Evolutionary conservation across 2,888 invertebrate genomes (phyloP).

Genomic region (Drosophila fulvimacula): DNA sequence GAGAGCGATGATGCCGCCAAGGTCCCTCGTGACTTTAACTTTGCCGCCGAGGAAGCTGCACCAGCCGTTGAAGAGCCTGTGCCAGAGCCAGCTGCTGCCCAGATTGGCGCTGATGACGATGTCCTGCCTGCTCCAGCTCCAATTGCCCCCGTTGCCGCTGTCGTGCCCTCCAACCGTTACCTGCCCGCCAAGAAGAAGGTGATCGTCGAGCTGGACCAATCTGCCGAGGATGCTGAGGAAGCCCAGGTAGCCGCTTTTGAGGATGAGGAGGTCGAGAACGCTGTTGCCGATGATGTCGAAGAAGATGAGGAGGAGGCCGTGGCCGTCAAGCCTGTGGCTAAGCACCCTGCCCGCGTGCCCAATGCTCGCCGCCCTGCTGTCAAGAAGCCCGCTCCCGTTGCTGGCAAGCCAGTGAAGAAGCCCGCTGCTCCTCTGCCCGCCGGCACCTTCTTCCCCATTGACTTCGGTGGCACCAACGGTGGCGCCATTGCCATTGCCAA

Average conservation of each 20-base stretch:
- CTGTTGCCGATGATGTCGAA: slow-evolving; percentile 73
- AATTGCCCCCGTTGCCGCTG: slow-evolving; percentile 72
- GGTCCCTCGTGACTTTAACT: slow-evolving; percentile 82
- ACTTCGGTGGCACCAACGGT: slow-evolving; percentile 83
- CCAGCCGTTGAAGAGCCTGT: slow-evolving; percentile 5
- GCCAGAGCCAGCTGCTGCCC: slow-evolving; percentile 41
- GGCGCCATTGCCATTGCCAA: slow-evolving; percentile 85
- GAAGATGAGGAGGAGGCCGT: slow-evolving; percentile 70
- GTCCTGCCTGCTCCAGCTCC: slow-evolving; percentile 79
- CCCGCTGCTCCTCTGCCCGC: slow-evolving; percentile 76
- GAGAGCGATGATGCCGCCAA: slow-evolving; percentile 78
- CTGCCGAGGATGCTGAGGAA: slow-evolving; percentile 70
- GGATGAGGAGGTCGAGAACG: slow-evolving; percentile 71
- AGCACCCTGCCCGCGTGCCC: slow-evolving; percentile 75
- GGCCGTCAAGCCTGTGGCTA: slow-evolving; percentile 64
- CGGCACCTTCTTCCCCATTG: slow-evolving; percentile 84
- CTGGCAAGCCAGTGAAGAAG: slow-evolving; percentile 67
- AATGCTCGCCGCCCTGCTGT: slow-evolving; percentile 80
- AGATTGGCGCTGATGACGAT: slow-evolving; percentile 54
- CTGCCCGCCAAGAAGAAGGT: slow-evolving; percentile 83
- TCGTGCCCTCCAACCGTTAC: slow-evolving; percentile 78
- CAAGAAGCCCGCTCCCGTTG: slow-evolving; percentile 61
- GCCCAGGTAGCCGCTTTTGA: slow-evolving; percentile 62
- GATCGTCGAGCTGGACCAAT: slow-evolving; percentile 81
- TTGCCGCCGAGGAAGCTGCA: slow-evolving; percentile 73